phyloP scores from a whole-genome alignment of 1,140 invertebrate species.

The Trichonephila clavipes region DNA sequence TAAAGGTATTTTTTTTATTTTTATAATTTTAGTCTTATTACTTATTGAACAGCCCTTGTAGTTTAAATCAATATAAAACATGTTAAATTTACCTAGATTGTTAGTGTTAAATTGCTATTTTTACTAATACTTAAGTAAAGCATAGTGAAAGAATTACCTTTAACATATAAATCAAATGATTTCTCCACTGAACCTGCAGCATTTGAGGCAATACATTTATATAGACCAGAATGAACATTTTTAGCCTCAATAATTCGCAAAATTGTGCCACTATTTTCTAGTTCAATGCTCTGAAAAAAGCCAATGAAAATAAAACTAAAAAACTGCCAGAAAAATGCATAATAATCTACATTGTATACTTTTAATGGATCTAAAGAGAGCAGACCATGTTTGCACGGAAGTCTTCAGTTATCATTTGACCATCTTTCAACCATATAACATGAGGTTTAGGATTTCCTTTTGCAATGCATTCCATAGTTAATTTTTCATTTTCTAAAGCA shows the following conservation, averaged over 20 bases:
- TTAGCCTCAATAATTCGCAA: conserved; percentile 38
- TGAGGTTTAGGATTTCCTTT: conserved; percentile 81
- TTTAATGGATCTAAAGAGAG: not conserved
- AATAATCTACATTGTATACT: not conserved
- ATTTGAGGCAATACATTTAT: conserved; percentile 85
- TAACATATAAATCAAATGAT: conserved; percentile 84
- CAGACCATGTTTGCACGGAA: conserved; percentile 52
- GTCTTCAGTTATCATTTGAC: conserved; percentile 56
- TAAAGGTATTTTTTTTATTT: too few relatives aligned
- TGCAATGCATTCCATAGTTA: conserved; percentile 73
- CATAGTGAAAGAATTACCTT: conserved; percentile 82
- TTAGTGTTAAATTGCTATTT: too few relatives aligned
- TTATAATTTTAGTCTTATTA: too few relatives aligned
- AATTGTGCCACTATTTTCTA: not conserved
- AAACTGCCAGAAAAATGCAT: not conserved
- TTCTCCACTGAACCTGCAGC: conserved; percentile 86
- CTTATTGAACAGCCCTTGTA: too few relatives aligned
- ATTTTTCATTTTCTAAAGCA: conserved; percentile 62
- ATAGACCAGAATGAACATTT: conserved; percentile 79
- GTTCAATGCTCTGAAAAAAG: conserved; percentile 53
- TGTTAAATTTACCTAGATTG: too few relatives aligned
- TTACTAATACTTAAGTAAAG: too few relatives aligned
- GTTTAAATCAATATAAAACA: too few relatives aligned
- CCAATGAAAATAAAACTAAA: not conserved
- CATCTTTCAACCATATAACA: conserved; percentile 81